These are phyloP conservation scores for Listronotus bonariensis DNA, from an alignment of 1,140 invertebrate species.

Conservation along the genomic window DNA sequence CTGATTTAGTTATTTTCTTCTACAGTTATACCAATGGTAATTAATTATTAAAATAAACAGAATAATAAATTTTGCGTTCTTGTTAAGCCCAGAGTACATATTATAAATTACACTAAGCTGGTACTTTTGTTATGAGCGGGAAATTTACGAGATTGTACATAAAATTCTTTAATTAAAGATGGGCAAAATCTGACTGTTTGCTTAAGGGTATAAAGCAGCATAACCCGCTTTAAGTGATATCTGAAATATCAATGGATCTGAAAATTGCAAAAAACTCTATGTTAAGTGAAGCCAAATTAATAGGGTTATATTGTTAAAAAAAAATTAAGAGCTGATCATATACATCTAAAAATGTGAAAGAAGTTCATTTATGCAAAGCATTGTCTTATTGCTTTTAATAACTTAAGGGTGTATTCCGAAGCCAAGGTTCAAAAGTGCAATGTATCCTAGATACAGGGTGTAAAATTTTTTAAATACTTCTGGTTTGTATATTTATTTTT, in stretches of 20 bases:
- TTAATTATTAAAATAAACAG: constrained; percentile 34
- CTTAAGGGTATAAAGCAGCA: constrained; percentile 9
- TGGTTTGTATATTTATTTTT: too few species aligned
- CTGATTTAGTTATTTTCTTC: constrained; percentile 32
- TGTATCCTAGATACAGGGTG: too few species aligned
- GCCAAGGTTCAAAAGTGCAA: too few species aligned
- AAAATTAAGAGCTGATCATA: too few species aligned
- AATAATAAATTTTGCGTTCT: constrained; percentile 33
- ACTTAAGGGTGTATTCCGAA: too few species aligned
- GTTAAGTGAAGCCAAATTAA: too few species aligned
- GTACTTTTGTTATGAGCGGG: constrained; percentile 20
- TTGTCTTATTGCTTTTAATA: too few species aligned
- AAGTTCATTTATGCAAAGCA: too few species aligned
- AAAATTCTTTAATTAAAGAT: constrained; percentile 33
- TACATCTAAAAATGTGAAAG: too few species aligned
- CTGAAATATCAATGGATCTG: not conserved
- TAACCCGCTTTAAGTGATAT: not conserved
- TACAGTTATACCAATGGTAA: constrained; percentile 26
- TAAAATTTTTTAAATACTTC: too few species aligned
- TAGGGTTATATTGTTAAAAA: too few species aligned
- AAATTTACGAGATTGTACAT: constrained; percentile 32
- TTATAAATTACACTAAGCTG: constrained; percentile 33
- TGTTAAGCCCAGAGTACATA: constrained; percentile 29
- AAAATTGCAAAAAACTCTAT: too few species aligned
- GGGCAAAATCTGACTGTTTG: constrained; percentile 4